Base-by-base conservation (phyloP, 2,113 vertebrate species). In the Podilymbus podiceps region DNA sequence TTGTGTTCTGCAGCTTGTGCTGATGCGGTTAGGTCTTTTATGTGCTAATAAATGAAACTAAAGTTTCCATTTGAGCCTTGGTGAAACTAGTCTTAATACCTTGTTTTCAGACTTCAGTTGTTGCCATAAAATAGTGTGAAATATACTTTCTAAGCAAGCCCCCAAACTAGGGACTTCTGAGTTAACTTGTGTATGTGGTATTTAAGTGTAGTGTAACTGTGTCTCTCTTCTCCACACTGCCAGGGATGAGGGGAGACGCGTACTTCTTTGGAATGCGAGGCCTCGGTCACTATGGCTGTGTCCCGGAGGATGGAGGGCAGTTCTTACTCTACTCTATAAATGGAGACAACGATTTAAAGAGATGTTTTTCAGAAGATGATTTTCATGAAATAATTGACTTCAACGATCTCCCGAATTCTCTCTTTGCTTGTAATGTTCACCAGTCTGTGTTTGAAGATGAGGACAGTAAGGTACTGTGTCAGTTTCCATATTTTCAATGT, bases 341-440 rank as follows among this genome's bases (percentile, higher is more conserved):
- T 27, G 97, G 96, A 90, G 98, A 97, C 89, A 97, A 89, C 20
- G 60, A 97, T 38, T 42, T 98, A 2, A 98, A 98, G 79, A 96
- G 91, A 18, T 98, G 98, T 40, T 97, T 98, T 19, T 89, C 98
- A 2, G 98, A 99, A 69, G 98, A 98, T 90, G 98, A 98, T 77
- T 98, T 99, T 89, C 96, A 98, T 92, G 98, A 98, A 49, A 98
- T 99, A 95, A 99, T 98, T 7, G 98, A 99, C 96, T 99, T 99
- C 98, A 99, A 98, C 0, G 98, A 99, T 86, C 98, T 99, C 50
- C 98, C 98, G 6, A 98, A 98, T 68, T 98, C 98, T 4, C 94
- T 99, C 63, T 99, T 99, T 33, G 98, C 98, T 6, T 99, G 98
- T 95, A 99, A 99, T 0, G 98, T 99, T 68, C 98, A 99, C 97